A percentile compares a stretch with the other conserved stretches of the same genome.
phyloP scores from a whole-genome alignment of 2,797 vertebrate genomes.

The Rhadinocentrus ornatus region DNA sequence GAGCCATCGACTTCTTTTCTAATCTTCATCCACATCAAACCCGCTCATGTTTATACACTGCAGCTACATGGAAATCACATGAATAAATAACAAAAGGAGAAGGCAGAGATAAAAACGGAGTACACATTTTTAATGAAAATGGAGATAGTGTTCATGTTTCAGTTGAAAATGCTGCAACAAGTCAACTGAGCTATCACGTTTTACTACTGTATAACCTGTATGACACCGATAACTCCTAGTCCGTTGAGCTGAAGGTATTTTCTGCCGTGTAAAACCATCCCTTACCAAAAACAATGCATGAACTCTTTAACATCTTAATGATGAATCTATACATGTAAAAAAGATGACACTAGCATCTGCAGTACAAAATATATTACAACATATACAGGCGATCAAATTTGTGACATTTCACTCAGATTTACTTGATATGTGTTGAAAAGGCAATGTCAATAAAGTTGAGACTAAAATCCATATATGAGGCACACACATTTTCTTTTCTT shows the following conservation, averaged over 20 bases:
- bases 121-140: not conserved
- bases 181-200: not conserved
- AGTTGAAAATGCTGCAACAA: not conserved
- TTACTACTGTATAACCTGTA: not conserved
- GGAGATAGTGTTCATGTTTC: not conserved
- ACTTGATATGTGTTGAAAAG: constrained; percentile 50
- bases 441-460: constrained; percentile 19
- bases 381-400: constrained; percentile 34
- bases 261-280: constrained; percentile 21
- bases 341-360: constrained; percentile 41
- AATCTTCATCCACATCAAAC: no score
- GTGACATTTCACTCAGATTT: constrained; percentile 15
- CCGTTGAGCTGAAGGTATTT: constrained; percentile 3
- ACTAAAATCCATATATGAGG: constrained; percentile 53
- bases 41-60: no score
- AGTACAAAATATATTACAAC: constrained; percentile 57
- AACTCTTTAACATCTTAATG: not conserved
- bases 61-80: no score
- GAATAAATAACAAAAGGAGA: not conserved
- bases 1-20: no score
- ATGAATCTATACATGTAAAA: constrained; percentile 22
- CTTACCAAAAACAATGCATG: constrained; percentile 20
- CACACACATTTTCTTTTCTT: constrained; percentile 26
- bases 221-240: not conserved
- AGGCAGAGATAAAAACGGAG: not conserved